Evolutionary conservation across 2,113 vertebrate genomes (phyloP).

Genomic region (Gnathonemus echidnorhynchus): DNA sequence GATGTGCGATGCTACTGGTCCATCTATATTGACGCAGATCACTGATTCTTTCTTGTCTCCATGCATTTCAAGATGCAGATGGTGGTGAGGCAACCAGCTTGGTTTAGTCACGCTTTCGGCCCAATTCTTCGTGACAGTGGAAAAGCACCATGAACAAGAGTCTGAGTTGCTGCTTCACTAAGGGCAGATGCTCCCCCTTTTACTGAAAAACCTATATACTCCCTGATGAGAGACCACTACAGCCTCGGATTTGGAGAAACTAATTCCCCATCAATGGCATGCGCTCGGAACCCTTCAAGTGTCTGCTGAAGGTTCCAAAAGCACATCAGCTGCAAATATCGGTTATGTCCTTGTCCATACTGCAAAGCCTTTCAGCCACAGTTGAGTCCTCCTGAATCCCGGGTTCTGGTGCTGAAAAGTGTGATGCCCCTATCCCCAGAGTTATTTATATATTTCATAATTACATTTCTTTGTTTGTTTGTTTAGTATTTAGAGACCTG

Average conservation of each 20-base stretch:
- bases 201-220: neutral
- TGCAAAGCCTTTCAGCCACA: neutral
- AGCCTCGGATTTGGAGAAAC: neutral
- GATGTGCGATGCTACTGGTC: neutral
- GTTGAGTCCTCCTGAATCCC: neutral
- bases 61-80: neutral
- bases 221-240: neutral
- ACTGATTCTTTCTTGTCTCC: neutral
- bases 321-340: neutral
- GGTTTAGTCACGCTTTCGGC: neutral
- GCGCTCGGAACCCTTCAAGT: neutral
- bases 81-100: neutral
- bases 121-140: neutral
- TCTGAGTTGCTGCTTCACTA: neutral
- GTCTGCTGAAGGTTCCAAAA: neutral
- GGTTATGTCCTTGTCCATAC: neutral
- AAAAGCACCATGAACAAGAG: neutral
- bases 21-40: neutral
- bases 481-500: neutral
- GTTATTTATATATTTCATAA: neutral
- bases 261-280: neutral
- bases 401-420: neutral
- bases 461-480: neutral
- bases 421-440: neutral
- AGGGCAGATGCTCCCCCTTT: neutral